Percentiles rank a stretch among this genome's conserved stretches.
Conservation (phyloP, 2,113 vertebrate species). For the Pollimyrus isidori region DNA sequence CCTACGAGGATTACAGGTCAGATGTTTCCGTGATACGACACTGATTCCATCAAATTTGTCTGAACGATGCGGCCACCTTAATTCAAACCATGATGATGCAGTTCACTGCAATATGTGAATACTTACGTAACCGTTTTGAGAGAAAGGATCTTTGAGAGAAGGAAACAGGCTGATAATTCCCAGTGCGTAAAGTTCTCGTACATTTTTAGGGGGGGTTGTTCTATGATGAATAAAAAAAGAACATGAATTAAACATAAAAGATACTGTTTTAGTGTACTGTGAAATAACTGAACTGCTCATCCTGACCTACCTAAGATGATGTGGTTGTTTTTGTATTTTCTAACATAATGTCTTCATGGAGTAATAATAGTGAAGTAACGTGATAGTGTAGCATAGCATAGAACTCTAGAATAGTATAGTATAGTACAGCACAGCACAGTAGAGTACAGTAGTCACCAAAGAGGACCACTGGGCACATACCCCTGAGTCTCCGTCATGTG, state of each 20-base stretch:
- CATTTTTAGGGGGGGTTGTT: constrained; percentile 23
- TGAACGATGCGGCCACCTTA: not conserved
- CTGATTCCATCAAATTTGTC: not conserved
- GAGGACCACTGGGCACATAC: not conserved
- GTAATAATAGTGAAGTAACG: not conserved
- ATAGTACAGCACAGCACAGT: not conserved
- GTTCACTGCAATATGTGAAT: not conserved
- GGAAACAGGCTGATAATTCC: constrained; percentile 30
- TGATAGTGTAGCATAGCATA: not conserved
- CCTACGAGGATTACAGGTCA: not conserved
- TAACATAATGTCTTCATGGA: not conserved
- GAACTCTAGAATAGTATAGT: not conserved
- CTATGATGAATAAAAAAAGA: not conserved
- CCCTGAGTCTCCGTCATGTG: constrained; percentile 23
- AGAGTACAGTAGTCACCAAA: not conserved
- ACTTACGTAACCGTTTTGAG: constrained; percentile 32
- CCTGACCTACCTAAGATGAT: not conserved
- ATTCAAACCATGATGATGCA: not conserved
- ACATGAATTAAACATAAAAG: not conserved
- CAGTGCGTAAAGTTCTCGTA: constrained; percentile 26
- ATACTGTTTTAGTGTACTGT: not conserved
- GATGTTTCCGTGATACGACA: not conserved
- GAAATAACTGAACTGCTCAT: not conserved
- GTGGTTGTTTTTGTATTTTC: not conserved
- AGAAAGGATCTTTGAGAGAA: constrained; percentile 27